Evolutionary conservation across 2,113 vertebrate genomes (phyloP).

Genomic region (Colinus virginianus): DNA sequence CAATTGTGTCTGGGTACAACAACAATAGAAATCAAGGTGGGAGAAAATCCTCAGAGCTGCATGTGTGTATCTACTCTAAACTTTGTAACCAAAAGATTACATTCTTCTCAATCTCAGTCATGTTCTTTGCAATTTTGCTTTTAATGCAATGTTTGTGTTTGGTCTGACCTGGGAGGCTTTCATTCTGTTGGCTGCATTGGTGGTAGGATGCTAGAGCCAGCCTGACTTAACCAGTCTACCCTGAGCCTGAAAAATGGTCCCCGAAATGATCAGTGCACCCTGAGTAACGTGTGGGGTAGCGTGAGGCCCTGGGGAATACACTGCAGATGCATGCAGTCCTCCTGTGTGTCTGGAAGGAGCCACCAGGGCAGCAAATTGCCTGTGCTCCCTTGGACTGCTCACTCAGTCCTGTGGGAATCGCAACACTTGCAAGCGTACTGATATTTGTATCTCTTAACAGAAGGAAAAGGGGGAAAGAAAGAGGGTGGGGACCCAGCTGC

Average conservation of each 20-base stretch:
- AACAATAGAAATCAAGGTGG: constrained; percentile 1
- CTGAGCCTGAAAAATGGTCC: no score
- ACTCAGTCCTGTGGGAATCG: fast-evolving
- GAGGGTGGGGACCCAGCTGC: background rate
- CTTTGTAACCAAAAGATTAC: background rate
- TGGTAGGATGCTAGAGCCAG: background rate
- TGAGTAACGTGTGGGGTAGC: fast-evolving
- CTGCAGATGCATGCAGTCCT: background rate
- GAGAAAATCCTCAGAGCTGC: background rate
- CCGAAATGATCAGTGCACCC: fast-evolving
- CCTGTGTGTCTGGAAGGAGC: background rate
- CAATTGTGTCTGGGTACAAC: background rate
- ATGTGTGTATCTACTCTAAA: background rate
- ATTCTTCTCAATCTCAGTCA: no score
- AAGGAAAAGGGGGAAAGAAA: background rate
- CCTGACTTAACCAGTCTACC: background rate
- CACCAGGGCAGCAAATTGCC: background rate
- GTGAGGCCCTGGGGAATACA: fast-evolving
- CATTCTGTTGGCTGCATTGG: background rate
- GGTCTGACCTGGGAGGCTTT: background rate
- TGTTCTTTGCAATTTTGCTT: background rate
- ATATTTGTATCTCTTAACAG: background rate
- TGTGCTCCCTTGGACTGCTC: fast-evolving
- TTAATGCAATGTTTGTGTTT: background rate
- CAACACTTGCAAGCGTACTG: background rate